Evolutionary conservation across 1,140 invertebrate species (phyloP).

Genomic region (Anagrus nilaparvatae): DNA sequence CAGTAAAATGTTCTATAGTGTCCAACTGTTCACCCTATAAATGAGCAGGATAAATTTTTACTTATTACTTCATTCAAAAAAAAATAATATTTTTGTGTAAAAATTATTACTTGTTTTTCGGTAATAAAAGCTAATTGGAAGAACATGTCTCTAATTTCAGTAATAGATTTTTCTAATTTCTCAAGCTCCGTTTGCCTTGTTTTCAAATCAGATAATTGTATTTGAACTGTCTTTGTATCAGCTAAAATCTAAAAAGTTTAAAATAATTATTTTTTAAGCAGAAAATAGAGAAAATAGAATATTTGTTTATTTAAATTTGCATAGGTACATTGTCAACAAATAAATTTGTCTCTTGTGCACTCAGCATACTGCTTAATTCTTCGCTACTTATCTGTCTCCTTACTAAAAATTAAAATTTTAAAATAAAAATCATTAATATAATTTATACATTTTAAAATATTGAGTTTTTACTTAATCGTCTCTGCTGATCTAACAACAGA

Average conservation of each 20-base stretch:
- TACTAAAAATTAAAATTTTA: constrained; percentile 35
- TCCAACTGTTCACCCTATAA: constrained; percentile 59
- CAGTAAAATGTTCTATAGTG: constrained; percentile 61
- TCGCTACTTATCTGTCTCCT: constrained; percentile 45
- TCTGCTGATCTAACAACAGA: constrained; percentile 64
- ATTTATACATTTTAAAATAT: constrained; percentile 24
- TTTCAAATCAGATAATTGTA: constrained; percentile 72
- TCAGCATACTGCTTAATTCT: constrained; percentile 44
- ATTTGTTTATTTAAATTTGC: constrained; percentile 6
- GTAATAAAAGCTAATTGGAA: constrained; percentile 66
- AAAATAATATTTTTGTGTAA: constrained; percentile 1
- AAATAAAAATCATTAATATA: constrained; percentile 7
- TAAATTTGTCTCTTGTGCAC: constrained; percentile 43
- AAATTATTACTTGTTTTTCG: constrained; percentile 52
- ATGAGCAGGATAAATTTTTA: constrained; percentile 12
- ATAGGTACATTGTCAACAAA: constrained; percentile 52
- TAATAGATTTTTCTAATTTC: constrained; percentile 71
- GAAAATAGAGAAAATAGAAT: constrained; percentile 7
- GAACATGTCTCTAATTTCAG: constrained; percentile 76
- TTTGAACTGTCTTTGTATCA: constrained; percentile 70
- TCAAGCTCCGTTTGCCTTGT: constrained; percentile 72
- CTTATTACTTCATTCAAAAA: constrained; percentile 2
- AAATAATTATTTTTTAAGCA: constrained; percentile 4
- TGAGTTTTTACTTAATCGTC: constrained; percentile 55
- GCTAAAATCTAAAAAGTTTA: constrained; percentile 56